Evolutionary conservation across 2,888 invertebrate genomes (phyloP).

Genomic region (Willowsia nigromaculata): DNA sequence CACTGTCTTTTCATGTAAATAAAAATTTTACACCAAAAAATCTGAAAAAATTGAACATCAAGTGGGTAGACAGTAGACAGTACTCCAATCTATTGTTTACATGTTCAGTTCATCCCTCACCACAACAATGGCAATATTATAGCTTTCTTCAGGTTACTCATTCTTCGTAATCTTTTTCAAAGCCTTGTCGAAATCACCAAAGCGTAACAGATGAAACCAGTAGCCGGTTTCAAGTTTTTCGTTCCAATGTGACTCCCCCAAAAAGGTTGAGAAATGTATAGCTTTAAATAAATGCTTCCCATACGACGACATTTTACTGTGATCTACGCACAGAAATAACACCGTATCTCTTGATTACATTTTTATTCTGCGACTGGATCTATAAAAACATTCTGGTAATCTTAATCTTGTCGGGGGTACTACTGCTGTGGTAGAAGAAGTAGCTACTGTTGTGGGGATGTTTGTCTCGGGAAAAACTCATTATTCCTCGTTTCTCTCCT

Average conservation of each 20-base stretch:
- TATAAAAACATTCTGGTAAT: constrained; percentile 59
- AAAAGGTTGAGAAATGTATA: too few species aligned
- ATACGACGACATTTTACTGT: not conserved
- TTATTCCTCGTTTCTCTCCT: constrained; percentile 42
- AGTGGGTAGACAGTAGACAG: constrained; percentile 27
- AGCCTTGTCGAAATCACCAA: not conserved
- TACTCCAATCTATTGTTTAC: not conserved
- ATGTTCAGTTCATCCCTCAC: constrained; percentile 14
- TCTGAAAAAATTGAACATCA: too few species aligned
- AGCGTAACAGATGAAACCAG: constrained; percentile 65
- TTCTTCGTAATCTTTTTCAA: not conserved
- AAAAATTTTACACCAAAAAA: too few species aligned
- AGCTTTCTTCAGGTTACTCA: not conserved
- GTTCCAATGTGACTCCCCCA: too few species aligned
- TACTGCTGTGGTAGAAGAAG: too few species aligned
- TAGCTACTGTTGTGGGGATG: not conserved
- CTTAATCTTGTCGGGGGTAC: constrained; percentile 42
- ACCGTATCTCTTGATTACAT: not conserved
- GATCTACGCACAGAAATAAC: not conserved
- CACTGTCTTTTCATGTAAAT: not conserved
- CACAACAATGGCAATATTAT: not conserved
- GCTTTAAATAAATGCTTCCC: too few species aligned
- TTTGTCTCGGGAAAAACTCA: constrained; percentile 45
- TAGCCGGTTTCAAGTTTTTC: constrained; percentile 47
- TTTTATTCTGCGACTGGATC: constrained; percentile 48